Percentiles rank a stretch among this genome's conserved stretches.
Conservation (phyloP, 1,140 invertebrate species). For the Temnothorax nylanderi region DNA sequence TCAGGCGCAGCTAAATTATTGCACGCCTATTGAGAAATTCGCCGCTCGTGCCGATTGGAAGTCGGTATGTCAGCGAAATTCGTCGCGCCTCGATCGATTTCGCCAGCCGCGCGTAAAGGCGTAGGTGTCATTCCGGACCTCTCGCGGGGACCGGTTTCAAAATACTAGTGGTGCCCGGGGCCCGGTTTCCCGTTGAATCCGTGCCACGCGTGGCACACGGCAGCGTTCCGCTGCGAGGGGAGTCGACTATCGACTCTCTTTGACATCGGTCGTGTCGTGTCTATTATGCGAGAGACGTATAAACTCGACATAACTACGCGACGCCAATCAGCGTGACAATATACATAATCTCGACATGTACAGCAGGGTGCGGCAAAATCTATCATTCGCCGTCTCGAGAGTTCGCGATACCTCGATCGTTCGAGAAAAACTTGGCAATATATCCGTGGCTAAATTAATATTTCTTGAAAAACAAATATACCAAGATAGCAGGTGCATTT, state of each 20-base stretch:
- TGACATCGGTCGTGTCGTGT: conserved; percentile 47
- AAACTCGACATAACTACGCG: conserved; percentile 46
- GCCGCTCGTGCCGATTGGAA: conserved; percentile 53
- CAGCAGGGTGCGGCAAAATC: conserved; percentile 40
- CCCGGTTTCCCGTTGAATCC: conserved; percentile 42
- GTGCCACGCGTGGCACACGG: conserved; percentile 36
- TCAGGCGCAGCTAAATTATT: background rate
- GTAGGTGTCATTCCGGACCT: conserved; percentile 69
- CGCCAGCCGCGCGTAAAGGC: conserved; percentile 45
- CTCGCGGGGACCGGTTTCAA: conserved; percentile 68
- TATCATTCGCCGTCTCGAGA: conserved; percentile 24
- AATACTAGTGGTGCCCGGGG: conserved; percentile 52
- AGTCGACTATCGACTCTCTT: conserved; percentile 30
- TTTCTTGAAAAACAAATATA: background rate
- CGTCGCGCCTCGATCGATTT: conserved; percentile 64
- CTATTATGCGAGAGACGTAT: conserved; percentile 45
- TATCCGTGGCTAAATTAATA: background rate
- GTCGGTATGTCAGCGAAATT: conserved; percentile 60
- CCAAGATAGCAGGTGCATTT: background rate
- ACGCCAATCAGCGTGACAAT: conserved; percentile 43
- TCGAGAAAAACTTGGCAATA: background rate
- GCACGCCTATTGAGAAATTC: conserved; percentile 36
- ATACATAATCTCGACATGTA: conserved; percentile 26
- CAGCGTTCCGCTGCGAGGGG: conserved; percentile 23
- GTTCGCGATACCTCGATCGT: background rate